phyloP scores from a whole-genome alignment of 35 echinoderm and acorn worm genomes.

The Hemicentrotus pulcherrimus region DNA sequence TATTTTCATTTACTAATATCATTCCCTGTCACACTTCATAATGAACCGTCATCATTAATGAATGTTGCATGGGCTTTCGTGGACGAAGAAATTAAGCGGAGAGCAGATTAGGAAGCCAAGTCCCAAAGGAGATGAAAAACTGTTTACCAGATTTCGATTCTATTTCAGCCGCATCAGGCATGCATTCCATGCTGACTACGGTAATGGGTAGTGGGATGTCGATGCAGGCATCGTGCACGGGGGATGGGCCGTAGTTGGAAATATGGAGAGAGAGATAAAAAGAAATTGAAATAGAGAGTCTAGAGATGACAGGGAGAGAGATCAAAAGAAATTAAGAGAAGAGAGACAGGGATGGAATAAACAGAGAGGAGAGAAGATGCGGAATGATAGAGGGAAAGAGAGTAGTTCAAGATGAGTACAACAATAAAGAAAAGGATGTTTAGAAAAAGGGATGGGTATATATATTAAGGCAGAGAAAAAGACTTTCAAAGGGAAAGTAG shows the following conservation, averaged over 20 bases:
- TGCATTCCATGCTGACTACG: neutral
- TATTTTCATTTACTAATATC: conserved; percentile 9
- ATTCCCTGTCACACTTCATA: neutral
- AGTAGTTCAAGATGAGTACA: neutral
- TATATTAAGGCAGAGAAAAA: no score
- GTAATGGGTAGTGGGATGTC: neutral
- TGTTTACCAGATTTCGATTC: neutral
- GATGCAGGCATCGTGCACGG: neutral
- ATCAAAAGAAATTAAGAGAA: neutral
- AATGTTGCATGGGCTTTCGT: neutral
- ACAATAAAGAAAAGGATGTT: no score
- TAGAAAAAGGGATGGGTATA: no score
- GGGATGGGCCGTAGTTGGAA: neutral
- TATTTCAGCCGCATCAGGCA: neutral
- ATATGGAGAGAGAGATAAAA: neutral
- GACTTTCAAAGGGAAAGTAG: no score
- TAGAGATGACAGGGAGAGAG: neutral
- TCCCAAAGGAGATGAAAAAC: conserved; percentile 4
- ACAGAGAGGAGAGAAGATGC: neutral
- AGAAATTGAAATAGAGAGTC: neutral
- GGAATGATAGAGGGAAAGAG: neutral
- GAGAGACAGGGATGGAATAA: neutral
- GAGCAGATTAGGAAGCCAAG: neutral
- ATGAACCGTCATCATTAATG: neutral
- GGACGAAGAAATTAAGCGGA: neutral